Evolutionary conservation across 2,113 vertebrate genomes (phyloP), one percentile per base, ranked within the genome.

Genomic region (Oryctolagus cuniculus): DNA sequence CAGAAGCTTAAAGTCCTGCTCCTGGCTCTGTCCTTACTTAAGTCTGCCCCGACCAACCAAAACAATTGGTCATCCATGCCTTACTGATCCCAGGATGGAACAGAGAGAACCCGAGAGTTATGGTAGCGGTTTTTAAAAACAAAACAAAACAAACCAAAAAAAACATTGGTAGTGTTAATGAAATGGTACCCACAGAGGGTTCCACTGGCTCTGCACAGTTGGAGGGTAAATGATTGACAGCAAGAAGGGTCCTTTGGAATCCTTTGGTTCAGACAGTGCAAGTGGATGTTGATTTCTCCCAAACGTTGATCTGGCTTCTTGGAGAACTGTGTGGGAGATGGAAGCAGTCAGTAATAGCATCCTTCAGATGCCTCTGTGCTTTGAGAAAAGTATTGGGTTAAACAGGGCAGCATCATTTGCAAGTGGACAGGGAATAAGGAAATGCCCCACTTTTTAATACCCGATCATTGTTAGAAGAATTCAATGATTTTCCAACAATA

Each of bases 371-470:
- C 55, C 36, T 88, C 49, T 83, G 21, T 70, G n/a, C 29, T 31
- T 90, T 87, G 80, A 24, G 53, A 55, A 73, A 83, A 79, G 53
- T 77, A 25, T 21, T 72, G 51, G 83, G 58, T 90, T 89, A 74
- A 74, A 77, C 29, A 88, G 34, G 73, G 36, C 81, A 86, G 49
- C 34, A 86, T 44, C 9, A 49, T 82, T 67, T 91, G 38, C 24
- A 93, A 93, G 84, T 70, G 44, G 25, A 79, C 44, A 0, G 6
- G n/a, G 13, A 92, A 87, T 92, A 19, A 93, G 90, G 38, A 80
- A 21, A 79, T 5, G 22, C 36, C 51, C n/a, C 31, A n/a, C 55
- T 90, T 87, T 90, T 70, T 75, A 49, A 53, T 38, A 8, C 61
- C 34, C 38, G 31, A 29, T 44, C 38, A 63, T 29, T 17, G 12